Evolutionary conservation across 1,140 invertebrate genomes (phyloP).

Genomic region (Sinonovacula constricta): DNA sequence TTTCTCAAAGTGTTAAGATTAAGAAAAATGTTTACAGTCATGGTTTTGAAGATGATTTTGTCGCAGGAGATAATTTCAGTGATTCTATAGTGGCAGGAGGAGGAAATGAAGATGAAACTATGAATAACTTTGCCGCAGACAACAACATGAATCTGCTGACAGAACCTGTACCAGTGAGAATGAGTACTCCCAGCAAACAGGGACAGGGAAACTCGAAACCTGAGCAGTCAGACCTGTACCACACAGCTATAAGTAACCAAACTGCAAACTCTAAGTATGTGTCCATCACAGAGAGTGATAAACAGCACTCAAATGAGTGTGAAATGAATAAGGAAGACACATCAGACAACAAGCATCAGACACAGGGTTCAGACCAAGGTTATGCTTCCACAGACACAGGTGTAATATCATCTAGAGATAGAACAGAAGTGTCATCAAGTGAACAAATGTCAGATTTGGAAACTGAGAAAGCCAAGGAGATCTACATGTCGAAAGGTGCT

Average conservation of each 20-base stretch:
- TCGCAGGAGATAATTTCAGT: conserved; percentile 19
- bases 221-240: not conserved
- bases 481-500: conserved; percentile 69
- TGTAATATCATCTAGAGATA: too few species aligned
- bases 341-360: conserved; percentile 36
- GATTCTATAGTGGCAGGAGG: conserved; percentile 10
- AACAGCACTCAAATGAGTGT: not conserved
- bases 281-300: not conserved
- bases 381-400: conserved; percentile 33
- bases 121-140: conserved; percentile 18
- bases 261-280: conserved; percentile 38
- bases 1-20: conserved; percentile 39
- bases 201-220: not conserved
- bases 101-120: not conserved
- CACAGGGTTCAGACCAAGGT: conserved; percentile 34
- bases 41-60: conserved; percentile 49
- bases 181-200: conserved; percentile 49
- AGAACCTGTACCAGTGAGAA: conserved; percentile 43
- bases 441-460: conserved; percentile 53
- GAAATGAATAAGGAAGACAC: conserved; percentile 27
- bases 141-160: conserved; percentile 34
- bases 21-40: conserved; percentile 9
- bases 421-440: too few species aligned
- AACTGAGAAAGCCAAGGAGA: conserved; percentile 64
- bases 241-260: conserved; percentile 15